Base-by-base conservation (phyloP, 2,113 vertebrate genomes). In the Varanus salvator region DNA sequence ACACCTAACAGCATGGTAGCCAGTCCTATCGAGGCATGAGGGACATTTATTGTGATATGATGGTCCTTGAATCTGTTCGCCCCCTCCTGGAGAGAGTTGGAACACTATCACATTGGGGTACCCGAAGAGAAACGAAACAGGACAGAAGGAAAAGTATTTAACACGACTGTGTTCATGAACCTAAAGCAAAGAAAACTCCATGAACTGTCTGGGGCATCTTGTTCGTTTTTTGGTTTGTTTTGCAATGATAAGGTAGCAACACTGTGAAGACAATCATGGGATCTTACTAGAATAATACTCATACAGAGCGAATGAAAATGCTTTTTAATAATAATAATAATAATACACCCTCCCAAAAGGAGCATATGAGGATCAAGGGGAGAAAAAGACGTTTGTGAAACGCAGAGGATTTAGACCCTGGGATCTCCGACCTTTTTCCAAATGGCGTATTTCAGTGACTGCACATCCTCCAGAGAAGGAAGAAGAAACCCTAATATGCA, bases 201-300 rank as follows among this genome's bases (percentile, higher is more conserved):
- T 95, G 93, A 96, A 81, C 88, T 80, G 97, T 96, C 97, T 98
- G 98, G 94, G 97, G 97, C 97, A 97, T 97, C 98, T 89, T 97
- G 96, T 98, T 97, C 97, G 78, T 80, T 31, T 57, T 74, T 80
- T 66, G 27, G 69, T 80, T 69, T 69, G 82, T 90, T 90, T 90
- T 85, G 96, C 97, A 96, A 98, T 96, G 96, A 97, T 96, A 97
- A 97, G 98, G 98, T 98, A 99, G 97, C 97, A 97, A 98, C 99
- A 99, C 98, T 99, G 98, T 99, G 98, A 99, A 99, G 98, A 99
- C 99, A 99, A 99, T 99, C 99, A 98, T 98, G 98, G 98, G 98
- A 98, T 97, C 96, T 97, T 97, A 97, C 96, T 97, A 97, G 93
- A 98, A 98, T 97, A 97, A 96, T 90, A n/a, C 71, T 83, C 85